Conservation (phyloP, 2,797 vertebrate genomes). For the Nasua narica region DNA sequence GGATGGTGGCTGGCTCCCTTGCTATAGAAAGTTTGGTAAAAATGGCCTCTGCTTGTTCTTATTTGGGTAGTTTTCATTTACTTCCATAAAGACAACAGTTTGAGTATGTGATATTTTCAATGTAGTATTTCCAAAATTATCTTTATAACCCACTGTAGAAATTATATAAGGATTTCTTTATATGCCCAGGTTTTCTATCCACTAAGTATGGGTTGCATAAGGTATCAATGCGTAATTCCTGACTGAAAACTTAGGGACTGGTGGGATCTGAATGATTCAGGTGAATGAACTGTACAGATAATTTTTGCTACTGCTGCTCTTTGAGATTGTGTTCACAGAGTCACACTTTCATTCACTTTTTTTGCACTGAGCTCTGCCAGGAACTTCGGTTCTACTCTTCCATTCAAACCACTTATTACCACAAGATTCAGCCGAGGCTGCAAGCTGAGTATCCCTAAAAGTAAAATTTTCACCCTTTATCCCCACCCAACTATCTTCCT, state of each 20-base stretch:
- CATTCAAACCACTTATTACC: not conserved
- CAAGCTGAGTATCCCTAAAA: not conserved
- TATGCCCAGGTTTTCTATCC: not conserved
- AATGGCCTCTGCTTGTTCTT: not conserved
- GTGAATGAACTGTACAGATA: not conserved
- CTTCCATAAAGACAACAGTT: not conserved
- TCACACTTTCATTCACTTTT: not conserved
- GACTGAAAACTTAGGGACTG: not conserved
- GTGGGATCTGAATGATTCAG: not conserved
- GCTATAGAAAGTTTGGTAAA: not conserved
- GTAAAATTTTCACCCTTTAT: not conserved
- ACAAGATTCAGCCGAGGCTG: not conserved
- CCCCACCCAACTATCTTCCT: not conserved
- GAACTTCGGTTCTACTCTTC: not conserved
- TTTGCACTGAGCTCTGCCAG: not conserved
- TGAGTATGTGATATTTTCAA: not conserved
- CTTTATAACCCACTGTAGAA: not conserved
- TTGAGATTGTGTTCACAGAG: not conserved
- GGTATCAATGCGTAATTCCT: not conserved
- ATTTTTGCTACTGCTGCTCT: not conserved
- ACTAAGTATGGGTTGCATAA: not conserved
- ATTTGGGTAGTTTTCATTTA: not conserved
- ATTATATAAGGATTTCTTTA: not conserved
- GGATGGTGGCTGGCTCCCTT: not conserved
- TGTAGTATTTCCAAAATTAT: not conserved